Base-by-base conservation (phyloP, 2,797 vertebrate species). In the Brachyrhaphis roseni region DNA sequence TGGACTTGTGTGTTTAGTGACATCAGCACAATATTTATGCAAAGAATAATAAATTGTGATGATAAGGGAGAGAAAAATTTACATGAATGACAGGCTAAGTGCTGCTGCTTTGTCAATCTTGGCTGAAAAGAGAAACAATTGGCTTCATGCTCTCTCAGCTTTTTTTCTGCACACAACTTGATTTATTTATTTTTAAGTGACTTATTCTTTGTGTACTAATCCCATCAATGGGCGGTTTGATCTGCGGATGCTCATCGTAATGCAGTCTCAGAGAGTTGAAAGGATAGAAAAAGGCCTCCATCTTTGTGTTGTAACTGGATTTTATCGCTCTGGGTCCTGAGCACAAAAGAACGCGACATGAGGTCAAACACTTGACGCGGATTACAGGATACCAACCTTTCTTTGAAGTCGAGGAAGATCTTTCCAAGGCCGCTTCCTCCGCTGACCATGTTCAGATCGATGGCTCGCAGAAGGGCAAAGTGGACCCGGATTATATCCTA, bases 401-500 rank as follows among this genome's bases (percentile, higher is more conserved):
- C 98, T 85, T 99, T 99, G 95, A 98, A 99, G 82, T 99, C 98
- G 3, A 99, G 95, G 89, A 99, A 99, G 90, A 97, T 98, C 92
- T 97, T 98, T 57, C 97, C 97, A 83, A 99, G 93, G 16, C 96
- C 97, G 72, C 93, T 94, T 76, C 98, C 98, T 43, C 98, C 98
- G 0, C 90, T 96, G 91, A 97, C 95, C 96, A 99, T 97, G 77
- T 95, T 97, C 86, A 97, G 90, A 7, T 99, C 97, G 0, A 99
- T 98, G 94, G 97, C 97, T 91, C 97, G 93, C 91, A 98, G 93
- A 86, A 99, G 96, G 82, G 93, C 95, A 88, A 96, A 97, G 88
- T 99, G 98, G 80, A 98, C 97, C 92, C 96, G 97, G 88, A 98
- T 98, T 11, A 99, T 95, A 81, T 99, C 98, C 98, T 99, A 86